These are phyloP conservation scores for Myzus persicae DNA, from an alignment of 1,140 invertebrate genomes.

Conservation along the genomic window DNA sequence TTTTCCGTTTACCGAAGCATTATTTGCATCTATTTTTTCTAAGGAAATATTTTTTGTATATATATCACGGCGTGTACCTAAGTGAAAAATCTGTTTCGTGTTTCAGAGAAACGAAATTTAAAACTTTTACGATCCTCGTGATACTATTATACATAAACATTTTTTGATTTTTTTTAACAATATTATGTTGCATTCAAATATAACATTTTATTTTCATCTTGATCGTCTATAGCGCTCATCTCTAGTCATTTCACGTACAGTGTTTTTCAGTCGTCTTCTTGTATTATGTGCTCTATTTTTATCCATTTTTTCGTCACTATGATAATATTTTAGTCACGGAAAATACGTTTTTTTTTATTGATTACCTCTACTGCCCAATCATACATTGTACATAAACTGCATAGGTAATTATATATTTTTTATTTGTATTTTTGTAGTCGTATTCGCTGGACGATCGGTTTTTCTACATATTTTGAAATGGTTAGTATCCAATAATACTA, in stretches of 20 bases:
- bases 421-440: too few species aligned
- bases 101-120: neutral
- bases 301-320: too few species aligned
- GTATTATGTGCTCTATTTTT: neutral
- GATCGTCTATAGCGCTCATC: neutral
- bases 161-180: neutral
- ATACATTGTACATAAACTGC: too few species aligned
- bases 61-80: neutral
- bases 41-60: neutral
- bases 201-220: neutral
- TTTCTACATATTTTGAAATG: too few species aligned
- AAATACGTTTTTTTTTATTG: neutral
- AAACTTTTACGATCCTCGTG: neutral
- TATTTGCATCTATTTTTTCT: neutral
- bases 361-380: neutral
- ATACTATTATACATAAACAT: neutral
- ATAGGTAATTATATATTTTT: too few species aligned
- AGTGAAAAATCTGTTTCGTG: conserved; percentile 11
- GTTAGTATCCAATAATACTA: too few species aligned
- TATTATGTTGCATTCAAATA: neutral
- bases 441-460: too few species aligned
- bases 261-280: neutral
- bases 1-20: neutral
- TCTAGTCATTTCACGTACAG: neutral
- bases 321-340: neutral